Evolutionary conservation across 2,113 vertebrate species (phyloP).

Genomic region (Pheucticus melanocephalus): DNA sequence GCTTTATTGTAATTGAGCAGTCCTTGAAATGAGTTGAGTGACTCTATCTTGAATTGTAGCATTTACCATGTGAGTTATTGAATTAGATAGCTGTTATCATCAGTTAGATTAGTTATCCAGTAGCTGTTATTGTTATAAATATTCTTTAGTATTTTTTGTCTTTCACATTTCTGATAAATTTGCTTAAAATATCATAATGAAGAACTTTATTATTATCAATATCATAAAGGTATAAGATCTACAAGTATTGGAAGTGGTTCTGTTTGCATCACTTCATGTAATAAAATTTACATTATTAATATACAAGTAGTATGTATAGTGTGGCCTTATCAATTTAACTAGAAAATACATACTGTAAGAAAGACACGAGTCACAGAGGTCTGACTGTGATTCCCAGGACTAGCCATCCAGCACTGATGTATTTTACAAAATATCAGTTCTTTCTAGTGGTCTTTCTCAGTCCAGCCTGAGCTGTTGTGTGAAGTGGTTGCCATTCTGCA

Average conservation of each 20-base stretch:
- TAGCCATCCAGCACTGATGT: background rate
- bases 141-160: background rate
- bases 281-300: background rate
- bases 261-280: background rate
- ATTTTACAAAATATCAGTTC: background rate
- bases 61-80: background rate
- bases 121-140: background rate
- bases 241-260: background rate
- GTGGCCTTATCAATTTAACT: background rate
- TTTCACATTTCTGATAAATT: background rate
- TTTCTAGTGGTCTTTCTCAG: rapidly evolving
- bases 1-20: background rate
- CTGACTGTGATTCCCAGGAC: background rate
- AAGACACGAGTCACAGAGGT: background rate
- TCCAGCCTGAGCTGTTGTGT: background rate
- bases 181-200: background rate
- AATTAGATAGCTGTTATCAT: background rate
- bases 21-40: background rate
- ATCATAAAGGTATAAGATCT: background rate
- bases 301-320: background rate
- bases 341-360: background rate
- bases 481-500: rapidly evolving
- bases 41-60: background rate
- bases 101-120: background rate
- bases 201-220: background rate